Base-by-base conservation (phyloP, 2,113 vertebrate species). In the Gadus macrocephalus region DNA sequence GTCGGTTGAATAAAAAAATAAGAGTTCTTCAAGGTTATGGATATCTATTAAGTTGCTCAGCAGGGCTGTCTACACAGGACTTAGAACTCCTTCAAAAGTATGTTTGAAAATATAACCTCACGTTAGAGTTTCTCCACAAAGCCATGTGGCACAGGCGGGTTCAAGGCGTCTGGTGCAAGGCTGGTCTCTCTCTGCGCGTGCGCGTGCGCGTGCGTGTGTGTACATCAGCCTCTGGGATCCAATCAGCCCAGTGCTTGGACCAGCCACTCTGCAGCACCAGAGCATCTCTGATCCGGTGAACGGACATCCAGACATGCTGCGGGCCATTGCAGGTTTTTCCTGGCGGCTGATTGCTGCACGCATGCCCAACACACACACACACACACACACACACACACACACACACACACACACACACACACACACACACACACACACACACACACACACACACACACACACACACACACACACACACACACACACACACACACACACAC, bases 231-330 rank as follows among this genome's bases (percentile, higher is more conserved):
- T 35, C 31, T 35, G 31, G 31, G 31, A 35, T 4, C 31, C 31
- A 83, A 85, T 49, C 81, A 55, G 72, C 67, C 72, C 77, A 85
- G 66, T 69, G 74, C 74, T 75, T 74, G 83, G 80, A 35, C 72
- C 60, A 75, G 68, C 71, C 19, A 62, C 15, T 17, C 53, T 6
- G 49, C 62, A 15, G 71, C 73, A 83, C 78, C 79, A 70, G 75
- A 75, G 70, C 78, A 74, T 80, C 77, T 78, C 73, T 1, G 19
- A 71, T 69, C 64, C 56, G 42, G 76, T 73, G 70, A 81, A 75
- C 81, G 77, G 65, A 76, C 65, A 76, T 35, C 31, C 31, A 35
- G 77, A 71, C 62, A 62, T 71, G 82, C 77, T 71, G 68, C 38
- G 66, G 72, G 65, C 66, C 66, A 64, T 75, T 73, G 28, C 53